Evolutionary conservation across 2,888 invertebrate genomes (phyloP).

Genomic region (Atherix ibis): DNA sequence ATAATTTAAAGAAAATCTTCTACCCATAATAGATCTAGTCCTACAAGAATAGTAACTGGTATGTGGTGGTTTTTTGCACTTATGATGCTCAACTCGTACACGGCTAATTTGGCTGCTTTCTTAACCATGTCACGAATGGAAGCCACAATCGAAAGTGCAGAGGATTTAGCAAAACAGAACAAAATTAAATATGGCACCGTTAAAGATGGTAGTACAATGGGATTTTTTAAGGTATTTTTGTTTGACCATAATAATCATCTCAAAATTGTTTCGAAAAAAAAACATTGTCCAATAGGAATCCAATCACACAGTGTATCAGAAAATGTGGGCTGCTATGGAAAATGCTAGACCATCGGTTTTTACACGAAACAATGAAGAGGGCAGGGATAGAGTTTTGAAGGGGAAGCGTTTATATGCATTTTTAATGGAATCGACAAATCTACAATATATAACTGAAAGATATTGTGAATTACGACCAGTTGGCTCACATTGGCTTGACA

Average conservation of each 20-base stretch:
- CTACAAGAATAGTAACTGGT: constrained; percentile 74
- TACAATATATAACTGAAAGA: constrained; percentile 80
- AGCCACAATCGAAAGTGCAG: too few relatives aligned
- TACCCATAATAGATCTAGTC: too few relatives aligned
- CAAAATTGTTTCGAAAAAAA: too few relatives aligned
- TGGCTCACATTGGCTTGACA: constrained; percentile 67
- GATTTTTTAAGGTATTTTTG: constrained; percentile 85
- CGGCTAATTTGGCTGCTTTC: constrained; percentile 84
- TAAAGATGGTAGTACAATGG: constrained; percentile 72
- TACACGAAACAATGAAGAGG: constrained; percentile 66
- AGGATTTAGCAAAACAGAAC: constrained; percentile 85
- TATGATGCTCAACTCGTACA: constrained; percentile 85
- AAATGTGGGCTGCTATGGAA: constrained; percentile 89
- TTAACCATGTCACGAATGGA: too few relatives aligned
- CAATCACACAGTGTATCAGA: constrained; percentile 73
- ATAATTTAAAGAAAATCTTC: too few relatives aligned
- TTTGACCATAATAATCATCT: too few relatives aligned
- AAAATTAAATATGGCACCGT: constrained; percentile 93
- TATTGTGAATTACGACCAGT: constrained; percentile 74
- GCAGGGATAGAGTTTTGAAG: constrained; percentile 67
- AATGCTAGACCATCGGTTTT: constrained; percentile 73
- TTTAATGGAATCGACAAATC: constrained; percentile 88
- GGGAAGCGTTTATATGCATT: constrained; percentile 76
- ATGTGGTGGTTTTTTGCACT: constrained; percentile 91
- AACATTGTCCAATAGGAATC: too few relatives aligned